phyloP scores from a whole-genome alignment of 1,140 invertebrate species.

The Yoshiicerus persimilis region DNA sequence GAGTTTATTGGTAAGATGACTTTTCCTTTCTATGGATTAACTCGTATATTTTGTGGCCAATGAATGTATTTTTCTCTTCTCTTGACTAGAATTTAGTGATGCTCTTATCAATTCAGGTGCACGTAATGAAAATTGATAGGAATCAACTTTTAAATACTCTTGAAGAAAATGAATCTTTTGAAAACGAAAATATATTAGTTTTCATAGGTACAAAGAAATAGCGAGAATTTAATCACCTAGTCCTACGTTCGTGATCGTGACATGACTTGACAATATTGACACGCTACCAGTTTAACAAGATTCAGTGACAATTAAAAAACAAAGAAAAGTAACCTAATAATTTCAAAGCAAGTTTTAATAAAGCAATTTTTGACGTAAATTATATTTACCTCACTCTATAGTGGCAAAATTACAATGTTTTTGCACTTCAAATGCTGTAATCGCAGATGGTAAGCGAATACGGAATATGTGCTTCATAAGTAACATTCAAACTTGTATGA shows the following conservation, averaged over 20 bases:
- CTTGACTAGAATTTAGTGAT: background rate
- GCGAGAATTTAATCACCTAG: background rate
- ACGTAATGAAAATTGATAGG: background rate
- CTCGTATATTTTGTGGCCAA: background rate
- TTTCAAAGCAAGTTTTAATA: background rate
- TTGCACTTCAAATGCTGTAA: background rate
- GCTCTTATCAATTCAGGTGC: background rate
- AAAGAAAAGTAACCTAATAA: background rate
- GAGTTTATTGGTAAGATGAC: conserved; percentile 76
- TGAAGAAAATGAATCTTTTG: background rate
- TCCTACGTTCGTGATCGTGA: background rate
- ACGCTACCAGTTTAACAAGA: background rate
- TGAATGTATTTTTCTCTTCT: background rate
- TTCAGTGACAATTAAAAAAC: background rate
- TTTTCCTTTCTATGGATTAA: conserved; percentile 48
- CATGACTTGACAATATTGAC: background rate
- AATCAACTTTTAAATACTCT: background rate
- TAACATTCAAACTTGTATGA: background rate
- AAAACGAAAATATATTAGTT: background rate
- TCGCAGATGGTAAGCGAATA: background rate
- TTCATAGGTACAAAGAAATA: background rate
- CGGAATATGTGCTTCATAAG: background rate
- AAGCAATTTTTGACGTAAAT: background rate
- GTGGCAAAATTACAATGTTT: background rate
- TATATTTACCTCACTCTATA: background rate